Conservation (phyloP, 2,888 invertebrate genomes). For the Ectemnius lituratus region DNA sequence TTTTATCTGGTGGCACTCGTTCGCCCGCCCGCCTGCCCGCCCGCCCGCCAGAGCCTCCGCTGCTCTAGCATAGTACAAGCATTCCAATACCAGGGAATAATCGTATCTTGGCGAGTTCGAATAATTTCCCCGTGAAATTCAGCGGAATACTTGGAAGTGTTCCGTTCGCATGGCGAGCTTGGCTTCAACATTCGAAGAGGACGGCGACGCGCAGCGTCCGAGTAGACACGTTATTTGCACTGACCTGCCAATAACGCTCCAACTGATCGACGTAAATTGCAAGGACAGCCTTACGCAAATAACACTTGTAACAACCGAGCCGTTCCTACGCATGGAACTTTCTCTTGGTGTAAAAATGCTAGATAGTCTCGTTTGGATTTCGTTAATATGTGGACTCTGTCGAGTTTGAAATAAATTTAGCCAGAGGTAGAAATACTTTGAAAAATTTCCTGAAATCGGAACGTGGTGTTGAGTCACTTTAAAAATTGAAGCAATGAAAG, state of each 20-base stretch:
- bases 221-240: conserved; percentile 1
- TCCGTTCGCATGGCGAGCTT: not conserved
- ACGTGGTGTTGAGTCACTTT: no score
- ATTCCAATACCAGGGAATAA: conserved; percentile 15
- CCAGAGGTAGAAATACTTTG: no score
- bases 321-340: no score
- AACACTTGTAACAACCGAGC: no score
- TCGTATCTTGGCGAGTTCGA: conserved; percentile 11
- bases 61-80: not conserved
- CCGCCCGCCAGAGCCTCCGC: no score
- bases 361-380: no score
- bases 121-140: conserved; percentile 9
- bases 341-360: no score
- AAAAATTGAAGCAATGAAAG: no score
- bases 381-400: no score
- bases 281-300: not conserved
- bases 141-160: conserved; percentile 5
- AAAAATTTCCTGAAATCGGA: no score
- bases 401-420: no score
- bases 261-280: conserved; percentile 2
- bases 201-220: not conserved
- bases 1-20: conserved; percentile 16
- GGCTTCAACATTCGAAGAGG: conserved; percentile 8
- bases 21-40: no score
- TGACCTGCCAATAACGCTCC: conserved; percentile 2